Base-by-base conservation (phyloP, 2,797 vertebrate species). In the Erethizon dorsatum region DNA sequence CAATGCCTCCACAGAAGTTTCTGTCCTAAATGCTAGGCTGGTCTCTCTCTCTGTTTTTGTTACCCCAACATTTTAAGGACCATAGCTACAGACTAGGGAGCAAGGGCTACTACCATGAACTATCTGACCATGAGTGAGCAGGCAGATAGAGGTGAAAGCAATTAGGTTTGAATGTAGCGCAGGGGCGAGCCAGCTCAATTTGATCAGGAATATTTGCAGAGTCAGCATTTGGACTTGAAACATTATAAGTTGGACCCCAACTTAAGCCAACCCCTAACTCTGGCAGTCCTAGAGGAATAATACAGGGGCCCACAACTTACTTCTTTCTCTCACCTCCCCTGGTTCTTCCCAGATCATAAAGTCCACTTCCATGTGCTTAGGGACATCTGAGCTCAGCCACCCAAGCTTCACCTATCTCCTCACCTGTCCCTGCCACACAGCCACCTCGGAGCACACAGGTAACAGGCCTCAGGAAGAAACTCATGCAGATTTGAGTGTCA, bases 21-120 rank as follows among this genome's bases (percentile, higher is more conserved):
- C 61, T 90, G 33, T 45, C 41, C 78, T 90, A 69, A 95, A 96
- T 85, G 92, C 83, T 91, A 69, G 5, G 52, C 45, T 6, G 50
- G 3, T 84, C 69, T 88, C n/a, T 45, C 54, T 78, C 54, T 78
- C 33, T 47, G 28, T 26, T 67, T 87, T 31, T 78, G 28, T 61
- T 85, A 92, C 6, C 24, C 28, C 69, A 75, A 14, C 71, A 84
- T 80, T 26, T 88, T 80, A 79, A 86, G 92, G n/a, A 91, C 45
- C 24, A n/a, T 12, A 79, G 86, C 31, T 77, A 20, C 31, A 7
- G 33, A 65, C 47, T 3, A 26, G n/a, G 41, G 12, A 10, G 24
- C 6, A 41, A 78, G 26, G 71, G 37, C 61, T 91, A 63, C 13
- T 63, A 50, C 18, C 2, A 17, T 11, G 7, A 85, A 93, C 15